Evolutionary conservation across 2,888 invertebrate species (phyloP).

Genomic region (Penaeus monodon): DNA sequence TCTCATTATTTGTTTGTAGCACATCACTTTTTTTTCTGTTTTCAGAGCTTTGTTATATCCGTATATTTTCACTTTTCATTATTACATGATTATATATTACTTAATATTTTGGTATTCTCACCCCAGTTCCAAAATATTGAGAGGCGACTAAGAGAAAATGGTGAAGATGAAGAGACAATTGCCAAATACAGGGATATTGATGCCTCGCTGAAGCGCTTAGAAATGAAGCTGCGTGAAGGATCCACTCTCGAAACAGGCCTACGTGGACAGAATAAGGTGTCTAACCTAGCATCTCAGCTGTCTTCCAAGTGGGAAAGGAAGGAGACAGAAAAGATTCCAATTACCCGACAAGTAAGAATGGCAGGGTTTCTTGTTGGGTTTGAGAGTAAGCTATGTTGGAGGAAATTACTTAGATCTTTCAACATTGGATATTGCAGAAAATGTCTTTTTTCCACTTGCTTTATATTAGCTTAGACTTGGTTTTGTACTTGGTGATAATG

Average conservation of each 20-base stretch:
- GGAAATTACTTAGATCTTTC: too few relatives aligned
- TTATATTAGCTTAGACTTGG: conserved; percentile 20
- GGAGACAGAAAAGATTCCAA: conserved; percentile 55
- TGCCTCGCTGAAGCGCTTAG: conserved; percentile 79
- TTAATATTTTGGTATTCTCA: neutral
- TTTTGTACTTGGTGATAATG: conserved; percentile 6
- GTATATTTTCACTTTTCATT: too few relatives aligned
- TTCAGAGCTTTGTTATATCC: too few relatives aligned
- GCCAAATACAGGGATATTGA: conserved; percentile 81
- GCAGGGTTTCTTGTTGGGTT: neutral
- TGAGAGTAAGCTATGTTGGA: too few relatives aligned
- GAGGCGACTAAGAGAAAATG: conserved; percentile 65
- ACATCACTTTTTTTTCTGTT: too few relatives aligned
- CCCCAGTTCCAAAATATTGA: conserved; percentile 64
- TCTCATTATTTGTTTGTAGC: too few relatives aligned
- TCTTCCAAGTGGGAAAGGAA: conserved; percentile 69
- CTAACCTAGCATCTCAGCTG: conserved; percentile 87
- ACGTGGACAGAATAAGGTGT: conserved; percentile 81
- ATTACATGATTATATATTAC: neutral
- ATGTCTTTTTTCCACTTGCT: too few relatives aligned
- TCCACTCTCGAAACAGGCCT: conserved; percentile 77
- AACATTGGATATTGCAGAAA: too few relatives aligned
- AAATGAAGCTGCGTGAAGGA: conserved; percentile 84
- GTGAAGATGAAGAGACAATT: conserved; percentile 63
- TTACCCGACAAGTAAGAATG: conserved; percentile 24